Evolutionary conservation across 2,113 vertebrate genomes (phyloP), one percentile per base, ranked within the genome.

Genomic region (Thunnus maccoyii): DNA sequence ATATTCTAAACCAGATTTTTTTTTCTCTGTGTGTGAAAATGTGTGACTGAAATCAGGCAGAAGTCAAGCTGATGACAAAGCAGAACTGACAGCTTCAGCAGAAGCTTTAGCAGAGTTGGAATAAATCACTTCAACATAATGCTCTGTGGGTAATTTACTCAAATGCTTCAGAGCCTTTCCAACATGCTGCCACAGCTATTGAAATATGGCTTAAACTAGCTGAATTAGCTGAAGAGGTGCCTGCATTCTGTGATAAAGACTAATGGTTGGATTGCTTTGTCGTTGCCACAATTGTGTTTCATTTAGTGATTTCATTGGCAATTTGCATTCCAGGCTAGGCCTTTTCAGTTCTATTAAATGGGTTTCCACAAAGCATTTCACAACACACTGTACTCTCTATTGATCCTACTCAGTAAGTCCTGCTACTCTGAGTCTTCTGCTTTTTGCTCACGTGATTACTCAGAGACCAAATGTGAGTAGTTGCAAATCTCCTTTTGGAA

Each of bases 71-170:
- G 89, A 91, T 91, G 90, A 92, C 44, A 55, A 80, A 80, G 89
- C 87, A 85, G 80, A 85, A 51, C 32, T 41, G 56, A 64, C 22
- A 65, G 72, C 67, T 80, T 52, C 36, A 64, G 68, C 56, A 72
- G 56, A 77, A 78, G 72, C 58, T 84, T 88, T 72, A 54, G 82
- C 74, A 61, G 64, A 55, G 56, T 62, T 20, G 27, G 32, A 81
- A 87, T 92, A 84, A 89, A 90, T 93, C 80, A 86, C 79, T 27
- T 65, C 27, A 47, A 54, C 25, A 30, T 86, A 80, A 90, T 85
- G 78, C 22, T 57, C 72, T 67, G 36, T 52, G 10, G 55, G 50
- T 75, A 84, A 90, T 88, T 92, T 76, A 69, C 77, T 84, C 41
- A 79, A 85, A 82, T 61, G 80, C 36, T 16, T 22, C 25, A 22